Percentiles rank a stretch among this genome's conserved stretches.
Conservation (phyloP, 1,140 invertebrate genomes). For the Tetraneura akinire region DNA sequence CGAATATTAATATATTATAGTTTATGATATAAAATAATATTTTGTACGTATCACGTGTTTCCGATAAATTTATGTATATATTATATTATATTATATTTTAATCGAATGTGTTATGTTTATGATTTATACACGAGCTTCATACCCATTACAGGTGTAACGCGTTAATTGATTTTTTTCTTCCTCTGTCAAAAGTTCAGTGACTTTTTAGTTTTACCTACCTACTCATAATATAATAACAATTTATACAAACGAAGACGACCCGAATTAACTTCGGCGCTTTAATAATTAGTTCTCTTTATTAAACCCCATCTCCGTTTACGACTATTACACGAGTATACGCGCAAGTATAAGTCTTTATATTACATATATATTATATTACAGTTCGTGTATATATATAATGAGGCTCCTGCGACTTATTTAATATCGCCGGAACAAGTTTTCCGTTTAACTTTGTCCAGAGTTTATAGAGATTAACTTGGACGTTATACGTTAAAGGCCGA, state of each 20-base stretch:
- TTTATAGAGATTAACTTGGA: neutral
- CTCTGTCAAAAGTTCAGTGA: neutral
- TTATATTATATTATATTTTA: too few species aligned
- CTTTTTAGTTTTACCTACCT: neutral
- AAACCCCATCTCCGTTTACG: too few species aligned
- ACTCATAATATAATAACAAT: neutral
- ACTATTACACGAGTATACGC: neutral
- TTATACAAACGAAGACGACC: neutral
- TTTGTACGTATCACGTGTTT: too few species aligned
- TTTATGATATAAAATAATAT: too few species aligned
- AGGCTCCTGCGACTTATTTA: neutral
- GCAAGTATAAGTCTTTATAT: neutral
- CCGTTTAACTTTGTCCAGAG: neutral
- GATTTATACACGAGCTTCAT: too few species aligned
- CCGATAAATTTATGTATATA: too few species aligned
- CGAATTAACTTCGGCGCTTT: neutral
- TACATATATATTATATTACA: too few species aligned
- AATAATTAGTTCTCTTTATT: slow-evolving; percentile 1
- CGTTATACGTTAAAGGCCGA: neutral
- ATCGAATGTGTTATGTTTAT: too few species aligned
- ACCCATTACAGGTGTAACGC: too few species aligned
- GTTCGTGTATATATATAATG: too few species aligned
- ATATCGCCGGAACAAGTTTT: neutral
- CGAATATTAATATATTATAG: too few species aligned
- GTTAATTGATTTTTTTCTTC: neutral